Evolutionary conservation across 2,113 vertebrate genomes (phyloP).

Genomic region (Dicaeum eximium): DNA sequence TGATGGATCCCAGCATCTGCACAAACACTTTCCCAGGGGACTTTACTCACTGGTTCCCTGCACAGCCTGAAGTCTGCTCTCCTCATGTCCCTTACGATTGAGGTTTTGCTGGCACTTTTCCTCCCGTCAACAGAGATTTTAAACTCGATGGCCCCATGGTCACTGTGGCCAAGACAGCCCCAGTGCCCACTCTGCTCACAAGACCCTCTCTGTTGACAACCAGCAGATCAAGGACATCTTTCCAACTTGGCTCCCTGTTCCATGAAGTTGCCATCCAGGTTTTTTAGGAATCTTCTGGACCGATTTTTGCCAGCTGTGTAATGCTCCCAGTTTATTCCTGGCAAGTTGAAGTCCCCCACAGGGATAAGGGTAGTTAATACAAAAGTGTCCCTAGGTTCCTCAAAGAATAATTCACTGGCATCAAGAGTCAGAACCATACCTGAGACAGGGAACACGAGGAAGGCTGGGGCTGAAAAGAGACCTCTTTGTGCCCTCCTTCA

Average conservation of each 20-base stretch:
- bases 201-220: neutral
- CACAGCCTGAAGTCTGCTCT: neutral
- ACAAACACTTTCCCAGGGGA: neutral
- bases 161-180: neutral
- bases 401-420: neutral
- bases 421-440: neutral
- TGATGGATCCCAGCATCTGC: neutral
- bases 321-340: neutral
- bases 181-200: neutral
- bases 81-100: neutral
- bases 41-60: neutral
- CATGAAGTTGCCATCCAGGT: neutral
- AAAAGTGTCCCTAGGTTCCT: neutral
- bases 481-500: neutral
- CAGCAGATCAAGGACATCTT: neutral
- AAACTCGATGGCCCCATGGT: accelerated
- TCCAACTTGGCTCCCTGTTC: neutral
- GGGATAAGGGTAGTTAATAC: neutral
- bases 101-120: neutral
- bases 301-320: neutral
- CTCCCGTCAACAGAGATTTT: neutral
- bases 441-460: neutral
- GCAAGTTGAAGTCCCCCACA: neutral
- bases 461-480: neutral
- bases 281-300: neutral